Evolutionary conservation across 1,140 invertebrate species (phyloP).

Genomic region (Dendroctonus valens): DNA sequence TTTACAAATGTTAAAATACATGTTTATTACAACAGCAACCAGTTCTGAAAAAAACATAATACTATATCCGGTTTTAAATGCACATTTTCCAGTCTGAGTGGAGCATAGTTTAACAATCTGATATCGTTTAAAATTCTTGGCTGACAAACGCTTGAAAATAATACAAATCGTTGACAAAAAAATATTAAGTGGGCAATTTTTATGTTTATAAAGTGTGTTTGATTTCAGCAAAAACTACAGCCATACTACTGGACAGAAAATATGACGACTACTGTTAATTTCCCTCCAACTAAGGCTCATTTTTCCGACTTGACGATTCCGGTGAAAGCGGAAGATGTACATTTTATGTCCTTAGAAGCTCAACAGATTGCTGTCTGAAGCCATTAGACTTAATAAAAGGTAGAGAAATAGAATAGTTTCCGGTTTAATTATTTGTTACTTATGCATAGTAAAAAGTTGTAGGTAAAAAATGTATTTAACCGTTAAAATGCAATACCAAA

Average conservation of each 20-base stretch:
- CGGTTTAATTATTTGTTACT: too few species aligned
- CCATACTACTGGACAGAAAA: constrained; percentile 38
- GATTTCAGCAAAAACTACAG: constrained; percentile 31
- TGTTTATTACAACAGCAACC: too few species aligned
- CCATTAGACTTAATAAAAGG: too few species aligned
- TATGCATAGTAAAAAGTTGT: too few species aligned
- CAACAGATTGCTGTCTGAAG: constrained; percentile 14
- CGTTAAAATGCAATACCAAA: too few species aligned
- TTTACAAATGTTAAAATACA: too few species aligned
- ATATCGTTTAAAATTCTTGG: not conserved
- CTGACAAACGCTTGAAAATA: not conserved
- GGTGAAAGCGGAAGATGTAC: constrained; percentile 3
- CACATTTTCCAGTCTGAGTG: not conserved
- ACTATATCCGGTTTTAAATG: not conserved
- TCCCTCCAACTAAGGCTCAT: constrained; percentile 15
- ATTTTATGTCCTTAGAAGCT: constrained; percentile 34
- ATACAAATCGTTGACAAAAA: not conserved
- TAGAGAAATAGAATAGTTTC: too few species aligned
- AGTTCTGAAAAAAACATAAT: not conserved
- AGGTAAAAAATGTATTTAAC: too few species aligned
- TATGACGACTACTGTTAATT: constrained; percentile 35
- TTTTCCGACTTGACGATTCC: constrained; percentile 14
- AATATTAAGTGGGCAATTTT: not conserved
- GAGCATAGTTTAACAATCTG: not conserved
- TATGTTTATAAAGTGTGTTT: not conserved